Conservation (phyloP, 2,797 vertebrate genomes). For the Tokudaia tokunoshimensis region DNA sequence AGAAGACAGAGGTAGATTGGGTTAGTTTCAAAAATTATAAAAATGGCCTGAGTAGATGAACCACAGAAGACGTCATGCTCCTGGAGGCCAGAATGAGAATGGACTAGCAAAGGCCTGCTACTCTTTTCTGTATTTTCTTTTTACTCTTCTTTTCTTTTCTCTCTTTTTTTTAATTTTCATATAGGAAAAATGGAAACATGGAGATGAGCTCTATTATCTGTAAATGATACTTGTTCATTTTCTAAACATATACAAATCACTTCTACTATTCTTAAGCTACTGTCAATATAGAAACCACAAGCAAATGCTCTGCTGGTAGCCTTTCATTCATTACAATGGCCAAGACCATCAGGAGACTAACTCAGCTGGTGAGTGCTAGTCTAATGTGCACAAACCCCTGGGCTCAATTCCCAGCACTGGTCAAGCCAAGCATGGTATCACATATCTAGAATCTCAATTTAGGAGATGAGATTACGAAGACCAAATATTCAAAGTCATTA, state of each 20-base stretch:
- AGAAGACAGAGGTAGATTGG: not conserved
- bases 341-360: not conserved
- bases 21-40: not conserved
- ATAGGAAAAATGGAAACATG: not conserved
- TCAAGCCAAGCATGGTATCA: not conserved
- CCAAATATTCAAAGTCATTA: not conserved
- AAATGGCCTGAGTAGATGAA: not conserved
- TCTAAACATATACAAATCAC: not conserved
- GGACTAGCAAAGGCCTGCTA: not conserved
- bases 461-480: no score
- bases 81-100: not conserved
- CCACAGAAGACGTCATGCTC: not conserved
- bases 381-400: not conserved
- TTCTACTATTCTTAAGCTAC: not conserved
- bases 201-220: not conserved
- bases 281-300: not conserved
- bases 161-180: not conserved
- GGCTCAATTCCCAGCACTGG: not conserved
- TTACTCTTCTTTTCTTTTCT: not conserved
- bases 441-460: not conserved
- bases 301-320: not conserved
- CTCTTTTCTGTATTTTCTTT: not conserved
- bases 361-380: not conserved
- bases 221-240: not conserved
- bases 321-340: constrained; percentile 16